A percentile compares a stretch with the other conserved stretches of the same genome.
Evolutionary conservation across 2,888 invertebrate genomes (phyloP).

Genomic region (Nomada goodeniana): DNA sequence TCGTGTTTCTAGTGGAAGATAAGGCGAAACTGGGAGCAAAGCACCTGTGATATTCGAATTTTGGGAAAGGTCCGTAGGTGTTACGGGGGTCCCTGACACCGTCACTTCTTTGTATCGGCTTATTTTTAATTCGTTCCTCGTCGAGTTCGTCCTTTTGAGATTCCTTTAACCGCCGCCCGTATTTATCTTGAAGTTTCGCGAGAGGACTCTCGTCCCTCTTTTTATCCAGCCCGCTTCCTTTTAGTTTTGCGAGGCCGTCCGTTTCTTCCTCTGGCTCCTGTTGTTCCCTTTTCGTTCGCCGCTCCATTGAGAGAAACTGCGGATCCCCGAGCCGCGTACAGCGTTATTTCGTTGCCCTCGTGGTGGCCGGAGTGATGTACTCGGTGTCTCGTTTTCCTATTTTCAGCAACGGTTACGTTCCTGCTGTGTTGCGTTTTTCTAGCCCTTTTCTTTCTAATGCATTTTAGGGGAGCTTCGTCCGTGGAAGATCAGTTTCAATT

Average conservation of each 20-base stretch:
- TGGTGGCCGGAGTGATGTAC: not conserved
- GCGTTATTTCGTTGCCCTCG: conserved; percentile 13
- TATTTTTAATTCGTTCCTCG: conserved; percentile 19
- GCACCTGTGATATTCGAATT: conserved; percentile 22
- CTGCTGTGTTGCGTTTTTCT: conserved; percentile 16
- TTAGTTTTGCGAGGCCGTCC: conserved; percentile 23
- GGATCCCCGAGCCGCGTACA: not conserved
- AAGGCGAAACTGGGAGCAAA: not conserved
- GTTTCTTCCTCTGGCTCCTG: conserved; percentile 16
- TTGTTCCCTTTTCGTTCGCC: conserved; percentile 1
- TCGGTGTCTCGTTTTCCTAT: not conserved
- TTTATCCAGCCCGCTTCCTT: conserved; percentile 35
- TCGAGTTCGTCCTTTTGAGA: conserved; percentile 12
- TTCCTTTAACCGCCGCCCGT: conserved; percentile 16
- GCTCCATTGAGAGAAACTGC: conserved; percentile 40
- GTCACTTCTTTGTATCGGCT: conserved; percentile 2
- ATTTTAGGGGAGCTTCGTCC: not conserved
- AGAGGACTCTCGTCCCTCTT: conserved; percentile 27
- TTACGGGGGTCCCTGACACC: conserved; percentile 4
- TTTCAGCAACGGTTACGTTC: not conserved
- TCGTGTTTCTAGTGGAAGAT: not conserved
- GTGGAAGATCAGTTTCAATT: not conserved
- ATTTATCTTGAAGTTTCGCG: conserved; percentile 52
- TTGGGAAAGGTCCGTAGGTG: not conserved
- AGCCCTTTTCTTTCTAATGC: conserved; percentile 13